Conservation (phyloP, 2,888 invertebrate species). For the Campaea margaritaria region DNA sequence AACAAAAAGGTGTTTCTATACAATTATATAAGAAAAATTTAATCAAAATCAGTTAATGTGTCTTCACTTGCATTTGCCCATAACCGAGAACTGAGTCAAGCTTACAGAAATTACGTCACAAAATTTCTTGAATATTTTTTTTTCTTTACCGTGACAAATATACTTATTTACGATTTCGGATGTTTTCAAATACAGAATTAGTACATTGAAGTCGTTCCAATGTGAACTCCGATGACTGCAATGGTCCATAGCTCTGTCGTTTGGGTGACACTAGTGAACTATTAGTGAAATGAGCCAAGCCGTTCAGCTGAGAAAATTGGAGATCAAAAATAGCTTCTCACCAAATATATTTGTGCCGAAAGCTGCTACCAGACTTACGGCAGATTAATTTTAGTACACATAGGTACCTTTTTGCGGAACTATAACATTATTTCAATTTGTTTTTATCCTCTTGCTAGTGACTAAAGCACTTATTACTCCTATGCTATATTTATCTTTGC, state of each 20-base stretch:
- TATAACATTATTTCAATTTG: too few species aligned
- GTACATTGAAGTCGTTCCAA: constrained; percentile 29
- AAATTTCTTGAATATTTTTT: constrained; percentile 23
- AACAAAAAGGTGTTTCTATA: too few species aligned
- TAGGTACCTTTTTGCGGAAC: too few species aligned
- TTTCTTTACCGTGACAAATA: constrained; percentile 19
- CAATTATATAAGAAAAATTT: too few species aligned
- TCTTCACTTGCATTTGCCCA: neutral
- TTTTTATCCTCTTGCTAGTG: too few species aligned
- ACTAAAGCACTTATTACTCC: too few species aligned
- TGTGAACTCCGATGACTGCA: constrained; percentile 29
- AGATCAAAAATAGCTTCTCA: neutral
- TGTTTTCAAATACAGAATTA: constrained; percentile 13
- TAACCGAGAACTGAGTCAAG: neutral
- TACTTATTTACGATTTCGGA: constrained; percentile 18
- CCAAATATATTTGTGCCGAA: too few species aligned
- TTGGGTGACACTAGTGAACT: constrained; percentile 17
- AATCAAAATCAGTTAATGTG: too few species aligned
- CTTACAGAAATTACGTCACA: constrained; percentile 2
- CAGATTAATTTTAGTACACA: too few species aligned
- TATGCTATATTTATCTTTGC: too few species aligned
- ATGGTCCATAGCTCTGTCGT: constrained; percentile 5
- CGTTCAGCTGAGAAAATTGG: neutral
- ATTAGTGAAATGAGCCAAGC: constrained; percentile 1
- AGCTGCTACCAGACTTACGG: neutral